Evolutionary conservation across 2,888 invertebrate genomes (phyloP).

Genomic region (Notodonta ziczac): DNA sequence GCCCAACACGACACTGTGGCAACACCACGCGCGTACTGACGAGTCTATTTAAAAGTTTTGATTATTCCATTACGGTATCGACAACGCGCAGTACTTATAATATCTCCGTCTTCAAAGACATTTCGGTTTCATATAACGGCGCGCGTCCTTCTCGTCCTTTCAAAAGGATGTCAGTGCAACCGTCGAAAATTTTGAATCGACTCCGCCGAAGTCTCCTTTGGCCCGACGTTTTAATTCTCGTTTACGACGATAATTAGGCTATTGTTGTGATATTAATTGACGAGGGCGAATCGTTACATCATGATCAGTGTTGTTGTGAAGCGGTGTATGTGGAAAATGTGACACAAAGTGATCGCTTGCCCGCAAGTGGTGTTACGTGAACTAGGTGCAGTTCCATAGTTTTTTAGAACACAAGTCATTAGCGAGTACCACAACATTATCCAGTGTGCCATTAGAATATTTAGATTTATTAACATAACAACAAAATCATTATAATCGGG

Average conservation of each 20-base stretch:
- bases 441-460: slow-evolving; percentile 71
- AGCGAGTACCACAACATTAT: slow-evolving; percentile 32
- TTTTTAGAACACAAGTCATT: slow-evolving; percentile 41
- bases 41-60: slow-evolving; percentile 40
- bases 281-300: slow-evolving; percentile 17
- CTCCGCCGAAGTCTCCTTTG: slow-evolving; percentile 69
- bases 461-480: slow-evolving; percentile 63
- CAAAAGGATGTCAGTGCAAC: slow-evolving; percentile 76
- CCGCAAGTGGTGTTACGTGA: slow-evolving; percentile 47
- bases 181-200: slow-evolving; percentile 73
- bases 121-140: slow-evolving; percentile 11
- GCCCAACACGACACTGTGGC: slow-evolving; percentile 59
- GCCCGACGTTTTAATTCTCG: slow-evolving; percentile 76
- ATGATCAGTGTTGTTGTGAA: slow-evolving; percentile 30
- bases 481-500: slow-evolving; percentile 67
- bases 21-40: slow-evolving; percentile 47
- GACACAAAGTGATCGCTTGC: slow-evolving; percentile 53
- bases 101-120: slow-evolving; percentile 16
- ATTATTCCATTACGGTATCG: slow-evolving; percentile 40
- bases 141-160: slow-evolving; percentile 26
- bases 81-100: slow-evolving; percentile 24
- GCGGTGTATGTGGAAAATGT: slow-evolving; percentile 59
- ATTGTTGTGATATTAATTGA: slow-evolving; percentile 31
- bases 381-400: slow-evolving; percentile 47
- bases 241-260: slow-evolving; percentile 77